Base-by-base conservation (phyloP, 2,888 invertebrate genomes). In the Bedellia somnulentella region DNA sequence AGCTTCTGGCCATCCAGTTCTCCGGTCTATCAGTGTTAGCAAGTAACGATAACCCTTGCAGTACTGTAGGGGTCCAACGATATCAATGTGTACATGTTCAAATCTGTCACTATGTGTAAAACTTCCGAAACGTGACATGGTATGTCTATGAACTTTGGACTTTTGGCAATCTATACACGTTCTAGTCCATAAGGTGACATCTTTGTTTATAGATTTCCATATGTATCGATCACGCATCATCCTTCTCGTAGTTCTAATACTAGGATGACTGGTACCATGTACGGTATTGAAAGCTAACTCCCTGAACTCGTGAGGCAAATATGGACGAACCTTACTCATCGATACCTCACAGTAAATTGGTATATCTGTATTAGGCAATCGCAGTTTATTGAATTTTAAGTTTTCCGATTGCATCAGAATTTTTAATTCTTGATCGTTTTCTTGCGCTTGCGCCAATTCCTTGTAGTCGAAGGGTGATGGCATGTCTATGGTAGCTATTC, bases 301-400 rank as follows among this genome's bases (percentile, higher is more conserved):
- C 3, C 43, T 16, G 28, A 38, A 44, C 3, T 22, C 4, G 14
- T 32, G 21, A 4, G 43, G 32, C 30, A 46, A 11, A 23, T 41
- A 42, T 2, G 39, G 41, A 29, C 42, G 32, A 11, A 34, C 34
- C 8, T 25, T 34, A n/a, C 11, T 8, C 4, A 23, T 27, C 11
- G 38, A 38, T 9, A 32, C 30, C 30, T 42, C 42, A 26, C 41
- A 39, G 30, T 31, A 35, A 16, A 43, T 27, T 8, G 17, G 12
- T 10, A 24, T 35, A n/a, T 31, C n/a, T n/a, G n/a, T n/a, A n/a
- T n/a, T n/a, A n/a, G n/a, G n/a, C n/a, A n/a, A 15, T n/a, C n/a
- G n/a, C n/a, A n/a, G n/a, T n/a, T n/a, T n/a, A n/a, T n/a, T n/a
- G n/a, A n/a, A n/a, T n/a, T n/a, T n/a, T n/a, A n/a, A n/a, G n/a